Base-by-base conservation (phyloP, 2,797 vertebrate species). In the Sebastolobus altivelis region DNA sequence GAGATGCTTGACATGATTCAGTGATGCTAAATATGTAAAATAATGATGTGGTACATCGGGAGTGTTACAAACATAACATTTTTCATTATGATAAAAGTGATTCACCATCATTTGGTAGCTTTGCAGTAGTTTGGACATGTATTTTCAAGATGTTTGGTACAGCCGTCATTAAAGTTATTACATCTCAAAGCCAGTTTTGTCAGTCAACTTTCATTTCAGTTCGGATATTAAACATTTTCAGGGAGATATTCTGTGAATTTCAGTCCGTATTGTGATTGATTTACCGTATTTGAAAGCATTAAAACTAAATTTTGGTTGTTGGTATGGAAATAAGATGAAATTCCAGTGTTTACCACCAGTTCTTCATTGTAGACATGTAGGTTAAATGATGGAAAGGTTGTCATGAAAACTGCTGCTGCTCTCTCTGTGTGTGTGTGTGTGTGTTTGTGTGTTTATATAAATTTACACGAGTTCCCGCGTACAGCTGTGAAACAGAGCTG, bases 1-100 rank as follows among this genome's bases (percentile, higher is more conserved):
- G 25, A 62, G 58, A 68, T 58, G 59, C 31, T 65, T 18, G 16
- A 60, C 18, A n/a, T 56, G 65, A 75, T 52, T 72, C 59, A 76
- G 29, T 66, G 65, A 72, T 29, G 75, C 65, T 69, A 71, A 79
- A 63, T 77, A 49, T 83, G 62, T 69, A 22, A 81, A 79, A 82
- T 52, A 67, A 79, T 71, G 25, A 56, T 38, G 55, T 77, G 72
- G 20, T 20, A 9, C 52, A 67, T 33, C 9, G 18, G 29, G 0
- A 58, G 56, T 27, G 75, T 79, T 54, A 72, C 13, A 76, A 59
- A 67, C 63, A 70, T 22, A 70, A 72, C 59, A 20, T 75, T 75
- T 79, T 77, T 43, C 16, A 82, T 81, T 43, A 70, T 69, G 52
- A 61, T 40, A 18, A 65, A 65, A 80, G 61, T 56, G 22, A 71